Base-by-base conservation (phyloP, 2,888 invertebrate genomes). In the Halictus quadricinctus region DNA sequence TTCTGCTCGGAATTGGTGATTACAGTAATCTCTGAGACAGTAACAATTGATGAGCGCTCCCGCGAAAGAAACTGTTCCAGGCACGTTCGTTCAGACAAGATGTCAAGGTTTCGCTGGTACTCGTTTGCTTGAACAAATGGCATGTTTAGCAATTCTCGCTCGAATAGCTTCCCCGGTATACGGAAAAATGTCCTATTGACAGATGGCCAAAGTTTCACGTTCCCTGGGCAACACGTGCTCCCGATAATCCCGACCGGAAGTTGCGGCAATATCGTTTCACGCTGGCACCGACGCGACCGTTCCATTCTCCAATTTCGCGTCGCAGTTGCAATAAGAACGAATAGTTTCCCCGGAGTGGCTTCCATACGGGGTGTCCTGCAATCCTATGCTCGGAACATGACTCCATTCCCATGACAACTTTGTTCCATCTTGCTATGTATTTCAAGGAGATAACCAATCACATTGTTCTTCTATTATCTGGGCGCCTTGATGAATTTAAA, bases 261-360 rank as follows among this genome's bases (percentile, higher is more conserved):
- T 46, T 50, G 29, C 50, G 50, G 21, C 73, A 48, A 29, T 72
- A 72, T 18, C 48, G 54, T 58, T 80, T n/a, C n/a, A 43, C 8
- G 13, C 66, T 69, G 66, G 36, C 66, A 29, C 36, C 25, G 21
- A 12, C 5, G 13, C 66, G 25, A 4, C n/a, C 15, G 60, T 60
- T 72, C 29, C 43, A 72, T 46, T 46, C 64, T 75, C 29, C 72
- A 76, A 76, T 76, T 82, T 70, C 70, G 25, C 82, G 66, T 29
- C 3, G 46, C 54, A 41, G 54, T 74, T 60, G 69, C 70, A 36
- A 15, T 18, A 43, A 10, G 41, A 72, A 66, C 58, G 76, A 82
- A 66, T 54, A 58, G 54, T 72, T 72, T 58, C 18, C 46, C 29
- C 18, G 66, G 10, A 69, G 10, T 36, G 8, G 10, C 36, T 29